These are phyloP conservation scores for Vireo griseus DNA, from an alignment of 2,797 vertebrate genomes.

Conservation along the genomic window DNA sequence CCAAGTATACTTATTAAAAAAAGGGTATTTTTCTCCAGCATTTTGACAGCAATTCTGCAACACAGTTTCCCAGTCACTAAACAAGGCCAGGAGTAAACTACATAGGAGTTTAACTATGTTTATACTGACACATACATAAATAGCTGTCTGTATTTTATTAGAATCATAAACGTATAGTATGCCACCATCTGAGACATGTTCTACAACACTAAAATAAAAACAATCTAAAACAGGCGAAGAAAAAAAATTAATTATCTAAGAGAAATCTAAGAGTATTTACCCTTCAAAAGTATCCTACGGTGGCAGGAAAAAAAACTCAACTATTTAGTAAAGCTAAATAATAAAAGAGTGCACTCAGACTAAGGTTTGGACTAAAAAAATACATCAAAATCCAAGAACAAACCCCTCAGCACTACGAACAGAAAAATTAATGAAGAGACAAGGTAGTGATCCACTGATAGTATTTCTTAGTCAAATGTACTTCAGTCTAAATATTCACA, in stretches of 20 bases:
- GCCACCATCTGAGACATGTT: background rate
- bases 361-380: background rate
- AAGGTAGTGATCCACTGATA: background rate
- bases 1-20: background rate
- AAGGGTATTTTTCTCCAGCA: background rate
- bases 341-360: background rate
- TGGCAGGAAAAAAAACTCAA: background rate
- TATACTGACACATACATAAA: background rate
- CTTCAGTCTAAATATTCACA: background rate
- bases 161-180: background rate
- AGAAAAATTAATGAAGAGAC: background rate
- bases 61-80: background rate
- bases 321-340: background rate
- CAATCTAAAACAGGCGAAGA: background rate
- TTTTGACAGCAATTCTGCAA: background rate
- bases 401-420: background rate
- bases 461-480: background rate
- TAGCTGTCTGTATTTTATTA: background rate
- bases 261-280: background rate
- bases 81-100: background rate
- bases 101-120: background rate
- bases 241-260: background rate
- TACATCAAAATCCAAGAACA: rapidly evolving
- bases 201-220: background rate
- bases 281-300: background rate